Evolutionary conservation across 2,888 invertebrate genomes (phyloP).

Genomic region (Eugnorisma glareosa): DNA sequence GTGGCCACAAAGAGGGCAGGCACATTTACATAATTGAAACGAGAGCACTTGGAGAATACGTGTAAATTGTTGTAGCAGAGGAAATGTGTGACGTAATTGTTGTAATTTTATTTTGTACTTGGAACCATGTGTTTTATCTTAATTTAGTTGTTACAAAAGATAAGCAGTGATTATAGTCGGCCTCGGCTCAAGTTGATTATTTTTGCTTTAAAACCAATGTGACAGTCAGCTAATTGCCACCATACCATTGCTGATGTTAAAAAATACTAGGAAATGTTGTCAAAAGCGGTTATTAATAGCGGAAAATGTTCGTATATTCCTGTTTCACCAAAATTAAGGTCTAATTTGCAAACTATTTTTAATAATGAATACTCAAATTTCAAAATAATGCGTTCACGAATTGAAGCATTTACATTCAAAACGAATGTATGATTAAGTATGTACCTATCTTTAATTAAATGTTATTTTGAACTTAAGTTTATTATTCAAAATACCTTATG

Average conservation of each 20-base stretch:
- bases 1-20: constrained; percentile 36
- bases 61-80: constrained; percentile 26
- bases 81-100: background rate
- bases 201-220: background rate
- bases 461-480: too few species aligned
- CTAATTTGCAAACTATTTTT: background rate
- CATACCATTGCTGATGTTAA: too few species aligned
- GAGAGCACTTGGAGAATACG: constrained; percentile 24
- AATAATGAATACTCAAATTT: background rate
- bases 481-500: background rate
- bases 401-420: background rate
- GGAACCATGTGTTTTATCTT: background rate
- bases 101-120: background rate
- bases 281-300: background rate
- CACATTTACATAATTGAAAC: constrained; percentile 53
- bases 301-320: too few species aligned
- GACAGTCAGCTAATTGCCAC: background rate
- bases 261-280: too few species aligned
- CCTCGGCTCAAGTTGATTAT: rapidly evolving
- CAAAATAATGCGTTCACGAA: background rate
- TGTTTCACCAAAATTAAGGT: background rate
- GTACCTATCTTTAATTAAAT: too few species aligned
- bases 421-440: background rate
- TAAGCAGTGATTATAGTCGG: background rate
- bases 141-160: background rate